Conservation (phyloP, 2,113 vertebrate species). For the Neoarius graeffei region DNA sequence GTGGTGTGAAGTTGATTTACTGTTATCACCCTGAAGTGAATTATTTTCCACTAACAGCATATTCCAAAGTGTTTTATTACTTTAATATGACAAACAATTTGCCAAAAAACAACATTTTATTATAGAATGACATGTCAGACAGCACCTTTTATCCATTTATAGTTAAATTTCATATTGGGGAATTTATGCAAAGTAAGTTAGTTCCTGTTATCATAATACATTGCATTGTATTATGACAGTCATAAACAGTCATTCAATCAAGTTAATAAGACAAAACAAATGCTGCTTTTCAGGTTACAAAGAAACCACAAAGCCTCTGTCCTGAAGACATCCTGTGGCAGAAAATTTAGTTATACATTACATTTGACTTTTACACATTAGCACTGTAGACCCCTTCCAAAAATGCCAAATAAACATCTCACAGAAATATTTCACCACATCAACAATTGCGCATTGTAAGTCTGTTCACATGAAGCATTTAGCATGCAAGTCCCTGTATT, state of each 20-base stretch:
- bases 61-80: neutral
- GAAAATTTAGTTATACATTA: neutral
- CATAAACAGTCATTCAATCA: neutral
- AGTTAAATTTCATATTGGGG: neutral
- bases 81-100: neutral
- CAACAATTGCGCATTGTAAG: neutral
- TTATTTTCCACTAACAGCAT: neutral
- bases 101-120: too few species aligned
- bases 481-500: neutral
- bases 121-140: neutral
- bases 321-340: neutral
- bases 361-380: neutral
- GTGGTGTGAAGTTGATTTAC: neutral
- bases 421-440: neutral
- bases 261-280: neutral
- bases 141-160: neutral
- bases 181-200: neutral
- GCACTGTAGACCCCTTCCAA: neutral
- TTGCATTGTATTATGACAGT: neutral
- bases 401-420: neutral
- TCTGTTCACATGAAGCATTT: neutral
- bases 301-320: neutral
- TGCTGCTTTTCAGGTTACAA: neutral
- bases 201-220: neutral
- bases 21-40: neutral